Evolutionary conservation across 2,888 invertebrate genomes (phyloP).

Genomic region (Synanthedon myopaeformis): DNA sequence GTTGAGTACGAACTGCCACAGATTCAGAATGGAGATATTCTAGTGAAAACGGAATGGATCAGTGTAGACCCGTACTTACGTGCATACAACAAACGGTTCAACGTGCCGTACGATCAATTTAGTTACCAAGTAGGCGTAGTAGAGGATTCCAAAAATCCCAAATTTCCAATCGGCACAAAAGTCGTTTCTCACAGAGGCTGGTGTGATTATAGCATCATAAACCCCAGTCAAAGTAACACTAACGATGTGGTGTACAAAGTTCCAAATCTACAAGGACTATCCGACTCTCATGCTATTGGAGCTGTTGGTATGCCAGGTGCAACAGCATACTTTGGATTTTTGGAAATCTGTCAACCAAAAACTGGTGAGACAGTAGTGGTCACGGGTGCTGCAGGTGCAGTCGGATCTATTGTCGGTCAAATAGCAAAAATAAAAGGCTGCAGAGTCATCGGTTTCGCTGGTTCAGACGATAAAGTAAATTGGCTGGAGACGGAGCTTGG

Average conservation of each 20-base stretch:
- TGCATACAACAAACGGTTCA: conserved; percentile 13
- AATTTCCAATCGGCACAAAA: conserved; percentile 71
- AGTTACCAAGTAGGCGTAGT: conserved; percentile 45
- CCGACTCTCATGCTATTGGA: conserved; percentile 71
- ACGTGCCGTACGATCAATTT: conserved; percentile 31
- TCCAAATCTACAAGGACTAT: conserved; percentile 61
- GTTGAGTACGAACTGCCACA: conserved; percentile 71
- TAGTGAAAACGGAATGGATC: conserved; percentile 29
- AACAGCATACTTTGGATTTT: conserved; percentile 78
- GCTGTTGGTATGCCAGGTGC: conserved; percentile 77
- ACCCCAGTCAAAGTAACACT: conserved; percentile 2
- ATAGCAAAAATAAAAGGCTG: conserved; percentile 78
- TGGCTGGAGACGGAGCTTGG: conserved; percentile 75
- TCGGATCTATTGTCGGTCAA: conserved; percentile 80
- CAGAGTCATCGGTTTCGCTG: conserved; percentile 76
- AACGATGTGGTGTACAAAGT: conserved; percentile 30
- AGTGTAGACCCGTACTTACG: conserved; percentile 32
- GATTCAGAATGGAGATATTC: conserved; percentile 63
- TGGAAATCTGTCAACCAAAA: conserved; percentile 76
- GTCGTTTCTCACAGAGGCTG: conserved; percentile 76
- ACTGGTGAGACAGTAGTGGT: conserved; percentile 78
- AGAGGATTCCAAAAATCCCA: conserved; percentile 70
- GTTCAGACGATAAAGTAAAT: conserved; percentile 76
- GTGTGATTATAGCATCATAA: conserved; percentile 62
- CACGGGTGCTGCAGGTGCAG: conserved; percentile 80